Evolutionary conservation across 2,113 vertebrate species (phyloP).

Genomic region (Eulacestoma nigropectus): DNA sequence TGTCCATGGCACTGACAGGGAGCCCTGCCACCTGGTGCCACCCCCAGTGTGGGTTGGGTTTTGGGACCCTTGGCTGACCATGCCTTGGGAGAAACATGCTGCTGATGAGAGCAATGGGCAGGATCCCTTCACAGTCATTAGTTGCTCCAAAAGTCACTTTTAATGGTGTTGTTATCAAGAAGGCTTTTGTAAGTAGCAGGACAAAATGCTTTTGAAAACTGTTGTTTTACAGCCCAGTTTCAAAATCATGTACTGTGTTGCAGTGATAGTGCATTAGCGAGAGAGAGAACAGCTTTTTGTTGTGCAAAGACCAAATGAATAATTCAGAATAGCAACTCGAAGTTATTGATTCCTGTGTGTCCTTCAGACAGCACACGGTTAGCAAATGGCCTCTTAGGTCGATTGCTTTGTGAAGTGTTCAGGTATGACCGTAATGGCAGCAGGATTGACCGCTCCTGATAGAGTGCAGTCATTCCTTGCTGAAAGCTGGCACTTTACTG

Average conservation of each 20-base stretch:
- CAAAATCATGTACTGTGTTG: not conserved
- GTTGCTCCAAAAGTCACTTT: not conserved
- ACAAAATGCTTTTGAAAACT: not conserved
- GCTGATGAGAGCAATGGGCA: not conserved
- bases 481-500: not conserved
- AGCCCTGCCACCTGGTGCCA: fast-evolving
- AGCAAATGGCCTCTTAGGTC: not conserved
- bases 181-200: not conserved
- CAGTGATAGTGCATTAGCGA: not conserved
- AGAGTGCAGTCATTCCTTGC: fast-evolving
- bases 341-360: not conserved
- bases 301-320: not conserved
- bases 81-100: not conserved
- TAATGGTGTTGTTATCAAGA: not conserved
- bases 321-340: not conserved
- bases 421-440: not conserved
- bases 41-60: fast-evolving
- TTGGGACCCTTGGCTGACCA: not conserved
- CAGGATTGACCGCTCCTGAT: not conserved
- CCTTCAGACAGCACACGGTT: not conserved
- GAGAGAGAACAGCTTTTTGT: not conserved
- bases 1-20: not conserved
- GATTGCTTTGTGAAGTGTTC: not conserved
- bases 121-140: not conserved
- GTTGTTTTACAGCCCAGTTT: not conserved